Percentiles rank a stretch among this genome's conserved stretches.
Evolutionary conservation across 2,797 vertebrate genomes (phyloP).

Genomic region (Enteromius unitaeniatus): DNA sequence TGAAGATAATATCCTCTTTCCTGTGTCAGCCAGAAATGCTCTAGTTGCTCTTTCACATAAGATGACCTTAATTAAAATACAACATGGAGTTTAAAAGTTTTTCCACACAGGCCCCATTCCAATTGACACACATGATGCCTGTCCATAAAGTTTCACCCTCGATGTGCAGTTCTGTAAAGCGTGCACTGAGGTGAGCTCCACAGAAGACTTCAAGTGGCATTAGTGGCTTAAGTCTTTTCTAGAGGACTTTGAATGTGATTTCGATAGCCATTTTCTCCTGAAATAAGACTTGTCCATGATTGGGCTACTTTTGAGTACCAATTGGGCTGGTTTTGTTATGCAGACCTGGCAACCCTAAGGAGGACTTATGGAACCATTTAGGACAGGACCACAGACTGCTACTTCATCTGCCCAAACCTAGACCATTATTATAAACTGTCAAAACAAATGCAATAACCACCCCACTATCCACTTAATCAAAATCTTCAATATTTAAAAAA

Average conservation of each 20-base stretch:
- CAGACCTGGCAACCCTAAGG: not conserved
- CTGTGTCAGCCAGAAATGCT: constrained; percentile 89
- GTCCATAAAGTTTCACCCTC: not conserved
- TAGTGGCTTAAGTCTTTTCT: no score
- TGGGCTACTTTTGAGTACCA: not conserved
- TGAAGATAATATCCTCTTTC: constrained; percentile 92
- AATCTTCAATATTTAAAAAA: not conserved
- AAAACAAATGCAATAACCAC: not conserved
- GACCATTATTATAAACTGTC: not conserved
- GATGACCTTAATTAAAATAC: constrained; percentile 79
- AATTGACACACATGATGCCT: not conserved
- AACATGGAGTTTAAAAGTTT: not conserved
- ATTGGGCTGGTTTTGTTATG: not conserved
- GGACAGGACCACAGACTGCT: not conserved
- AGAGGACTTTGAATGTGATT: no score
- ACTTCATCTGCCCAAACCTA: not conserved
- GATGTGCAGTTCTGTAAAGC: not conserved
- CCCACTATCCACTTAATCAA: not conserved
- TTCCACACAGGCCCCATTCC: not conserved
- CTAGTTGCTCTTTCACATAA: constrained; percentile 87
- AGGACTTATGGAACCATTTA: not conserved
- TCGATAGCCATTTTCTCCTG: no score
- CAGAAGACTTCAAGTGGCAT: not conserved
- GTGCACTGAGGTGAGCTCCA: not conserved
- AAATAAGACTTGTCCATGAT: no score